Conservation (phyloP, 2,113 vertebrate genomes). For the Rallus limicola region DNA sequence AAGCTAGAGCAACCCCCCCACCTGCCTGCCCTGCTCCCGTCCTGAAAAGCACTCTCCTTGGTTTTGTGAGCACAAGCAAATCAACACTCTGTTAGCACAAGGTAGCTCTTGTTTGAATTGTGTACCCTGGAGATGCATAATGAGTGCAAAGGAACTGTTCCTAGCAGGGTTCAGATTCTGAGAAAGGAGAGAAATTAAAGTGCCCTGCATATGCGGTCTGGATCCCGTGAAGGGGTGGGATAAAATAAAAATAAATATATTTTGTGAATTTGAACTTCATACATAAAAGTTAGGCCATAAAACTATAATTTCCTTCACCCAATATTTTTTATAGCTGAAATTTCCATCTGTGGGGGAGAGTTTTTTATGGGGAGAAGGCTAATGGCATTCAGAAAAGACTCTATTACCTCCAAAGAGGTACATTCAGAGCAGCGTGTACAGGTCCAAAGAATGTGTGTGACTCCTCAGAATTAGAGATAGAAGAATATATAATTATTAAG, state of each 20-base stretch:
- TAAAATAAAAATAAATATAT: slow-evolving; percentile 19
- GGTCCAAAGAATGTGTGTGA: background rate
- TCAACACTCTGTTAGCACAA: slow-evolving; percentile 36
- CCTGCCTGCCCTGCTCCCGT: background rate
- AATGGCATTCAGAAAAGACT: background rate
- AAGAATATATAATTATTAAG: background rate
- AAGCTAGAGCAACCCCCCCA: background rate
- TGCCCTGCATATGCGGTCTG: background rate
- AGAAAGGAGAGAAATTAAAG: slow-evolving; percentile 18
- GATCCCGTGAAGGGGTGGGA: background rate
- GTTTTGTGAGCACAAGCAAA: slow-evolving; percentile 13
- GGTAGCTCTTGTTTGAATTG: slow-evolving; percentile 48
- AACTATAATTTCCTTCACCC: slow-evolving; percentile 1
- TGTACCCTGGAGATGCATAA: slow-evolving; percentile 53
- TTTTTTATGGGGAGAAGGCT: background rate
- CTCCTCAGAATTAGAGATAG: background rate
- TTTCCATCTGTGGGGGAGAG: background rate
- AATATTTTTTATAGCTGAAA: slow-evolving; percentile 13
- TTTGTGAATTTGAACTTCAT: background rate
- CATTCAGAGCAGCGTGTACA: background rate
- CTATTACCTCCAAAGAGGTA: background rate
- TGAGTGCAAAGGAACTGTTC: background rate
- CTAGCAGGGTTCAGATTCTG: background rate
- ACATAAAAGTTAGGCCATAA: background rate
- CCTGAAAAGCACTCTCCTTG: slow-evolving; percentile 6